Evolutionary conservation across 2,797 vertebrate species (phyloP), one percentile per base, ranked within the genome.

Genomic region (Centropyge bicolor): DNA sequence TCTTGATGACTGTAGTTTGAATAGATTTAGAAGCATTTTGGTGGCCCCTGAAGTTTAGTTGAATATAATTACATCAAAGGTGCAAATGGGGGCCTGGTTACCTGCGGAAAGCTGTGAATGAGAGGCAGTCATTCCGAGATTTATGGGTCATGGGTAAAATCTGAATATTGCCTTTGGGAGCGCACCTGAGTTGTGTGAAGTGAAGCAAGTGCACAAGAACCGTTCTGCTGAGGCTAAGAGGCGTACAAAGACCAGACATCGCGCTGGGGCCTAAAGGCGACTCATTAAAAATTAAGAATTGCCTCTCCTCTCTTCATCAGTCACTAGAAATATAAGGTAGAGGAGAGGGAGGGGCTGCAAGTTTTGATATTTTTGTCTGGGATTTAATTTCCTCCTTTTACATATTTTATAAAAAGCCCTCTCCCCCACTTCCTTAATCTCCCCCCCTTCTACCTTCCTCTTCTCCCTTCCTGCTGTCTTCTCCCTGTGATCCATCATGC

Each of bases 341-440:
- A 68, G 12, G 52, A 70, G 51, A 22, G 20, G n/a, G 17, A n/a
- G 46, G 51, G 43, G 45, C 43, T 51, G 60, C 65, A 85, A 83
- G 70, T 91, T 94, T 91, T 91, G 81, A 88, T 93, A 94, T 94
- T 95, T 95, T 93, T 86, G 78, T 89, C 91, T 83, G 40, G 82
- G 74, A 91, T 92, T 94, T 93, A 93, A 95, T 95, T 95, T 95
- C 91, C 94, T 94, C 85, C 84, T 82, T 82, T 93, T 93, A 88
- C 92, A 95, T 94, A 93, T 94, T 95, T 94, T 87, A 94, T 93
- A 81, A 80, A 69, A 88, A 72, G 14, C 49, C 64, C 71, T 69
- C 78, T 70, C 45, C 24, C 62, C 45, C 49, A 69, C 63, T 83
- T 79, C 65, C 77, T 85, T 63, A 79, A 84, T 71, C 62, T n/a